Percentiles rank a stretch among this genome's conserved stretches.
These are phyloP conservation scores for Choristoneura rosaceana DNA, from an alignment of 2,888 invertebrate genomes.

Conservation along the genomic window DNA sequence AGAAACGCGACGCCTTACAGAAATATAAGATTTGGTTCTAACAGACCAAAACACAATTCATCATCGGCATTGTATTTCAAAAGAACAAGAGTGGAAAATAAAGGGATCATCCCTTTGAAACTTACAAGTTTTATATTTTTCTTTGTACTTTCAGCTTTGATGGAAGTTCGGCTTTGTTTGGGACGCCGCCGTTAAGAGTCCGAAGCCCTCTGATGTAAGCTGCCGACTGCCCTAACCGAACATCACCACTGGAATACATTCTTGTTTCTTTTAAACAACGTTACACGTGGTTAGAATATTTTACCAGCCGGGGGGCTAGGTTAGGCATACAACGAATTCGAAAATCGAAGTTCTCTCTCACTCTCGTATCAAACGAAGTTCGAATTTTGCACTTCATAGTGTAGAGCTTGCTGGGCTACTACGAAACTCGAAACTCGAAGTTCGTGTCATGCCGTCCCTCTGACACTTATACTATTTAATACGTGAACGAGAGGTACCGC, in stretches of 20 bases:
- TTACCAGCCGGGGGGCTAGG: background rate
- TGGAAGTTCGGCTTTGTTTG: conserved; percentile 74
- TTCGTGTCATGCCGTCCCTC: too few relatives aligned
- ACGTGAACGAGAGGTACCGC: too few relatives aligned
- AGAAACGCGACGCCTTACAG: conserved; percentile 26
- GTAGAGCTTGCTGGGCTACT: too few relatives aligned
- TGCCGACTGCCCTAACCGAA: conserved; percentile 45
- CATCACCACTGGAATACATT: conserved; percentile 52
- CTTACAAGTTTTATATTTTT: conserved; percentile 76
- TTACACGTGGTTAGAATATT: conserved; percentile 10
- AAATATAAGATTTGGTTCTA: conserved; percentile 31
- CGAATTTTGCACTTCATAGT: too few relatives aligned
- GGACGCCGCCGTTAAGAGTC: conserved; percentile 44
- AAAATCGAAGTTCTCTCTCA: too few relatives aligned
- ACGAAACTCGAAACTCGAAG: too few relatives aligned
- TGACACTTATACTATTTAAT: too few relatives aligned
- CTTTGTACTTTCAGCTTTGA: conserved; percentile 72
- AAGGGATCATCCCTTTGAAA: conserved; percentile 75
- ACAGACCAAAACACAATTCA: conserved; percentile 57
- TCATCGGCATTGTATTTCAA: conserved; percentile 62
- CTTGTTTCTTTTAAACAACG: conserved; percentile 17
- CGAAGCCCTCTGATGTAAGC: conserved; percentile 33
- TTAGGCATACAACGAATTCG: too few relatives aligned
- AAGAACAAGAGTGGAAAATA: conserved; percentile 66
- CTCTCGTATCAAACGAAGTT: too few relatives aligned